Percentiles rank a stretch among this genome's conserved stretches.
Conservation (phyloP, 2,113 vertebrate genomes). For the Trochalopteron elliotii region DNA sequence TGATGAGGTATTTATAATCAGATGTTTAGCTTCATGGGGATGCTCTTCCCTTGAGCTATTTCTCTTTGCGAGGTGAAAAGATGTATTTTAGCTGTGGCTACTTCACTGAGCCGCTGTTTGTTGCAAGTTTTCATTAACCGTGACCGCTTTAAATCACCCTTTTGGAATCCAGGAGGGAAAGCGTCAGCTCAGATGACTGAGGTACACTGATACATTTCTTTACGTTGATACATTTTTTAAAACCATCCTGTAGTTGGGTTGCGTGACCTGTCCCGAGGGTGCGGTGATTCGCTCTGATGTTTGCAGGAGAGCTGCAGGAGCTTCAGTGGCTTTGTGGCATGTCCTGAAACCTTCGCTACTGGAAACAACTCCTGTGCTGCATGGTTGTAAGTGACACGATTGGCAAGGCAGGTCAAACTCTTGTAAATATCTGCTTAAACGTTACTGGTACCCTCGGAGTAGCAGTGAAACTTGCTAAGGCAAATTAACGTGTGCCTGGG, state of each 20-base stretch:
- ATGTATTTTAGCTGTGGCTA: background rate
- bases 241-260: accelerated
- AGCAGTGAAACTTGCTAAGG: background rate
- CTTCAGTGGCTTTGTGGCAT: background rate
- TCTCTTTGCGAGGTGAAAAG: background rate
- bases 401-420: background rate
- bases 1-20: background rate
- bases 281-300: background rate
- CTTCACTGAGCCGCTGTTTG: background rate
- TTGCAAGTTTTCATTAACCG: background rate
- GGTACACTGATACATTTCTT: background rate
- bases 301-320: background rate
- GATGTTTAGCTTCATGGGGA: background rate
- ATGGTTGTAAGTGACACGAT: accelerated
- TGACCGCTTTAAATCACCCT: background rate
- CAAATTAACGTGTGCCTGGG: too few relatives aligned
- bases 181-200: background rate
- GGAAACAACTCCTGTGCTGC: background rate
- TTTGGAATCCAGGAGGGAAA: background rate
- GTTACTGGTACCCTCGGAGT: background rate
- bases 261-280: background rate
- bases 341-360: background rate
- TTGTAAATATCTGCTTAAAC: background rate
- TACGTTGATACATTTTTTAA: background rate
- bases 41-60: background rate